Evolutionary conservation across 2,797 vertebrate species (phyloP).

Genomic region (Thunnus albacares): DNA sequence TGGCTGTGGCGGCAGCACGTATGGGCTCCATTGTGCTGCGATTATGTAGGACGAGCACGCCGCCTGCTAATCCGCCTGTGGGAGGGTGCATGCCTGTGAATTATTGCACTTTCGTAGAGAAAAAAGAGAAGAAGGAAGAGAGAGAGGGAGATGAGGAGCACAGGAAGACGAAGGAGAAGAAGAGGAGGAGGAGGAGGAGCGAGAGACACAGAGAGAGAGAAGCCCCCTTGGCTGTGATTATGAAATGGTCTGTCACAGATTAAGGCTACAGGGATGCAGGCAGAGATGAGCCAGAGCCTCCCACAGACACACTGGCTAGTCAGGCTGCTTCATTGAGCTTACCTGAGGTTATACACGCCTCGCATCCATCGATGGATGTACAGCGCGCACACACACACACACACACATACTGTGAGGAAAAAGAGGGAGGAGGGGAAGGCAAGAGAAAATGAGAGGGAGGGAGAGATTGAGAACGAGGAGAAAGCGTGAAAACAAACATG

Average conservation of each 20-base stretch:
- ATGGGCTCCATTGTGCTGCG: conserved; percentile 84
- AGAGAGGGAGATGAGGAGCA: conserved; percentile 58
- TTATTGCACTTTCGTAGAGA: conserved; percentile 84
- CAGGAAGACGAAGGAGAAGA: conserved; percentile 61
- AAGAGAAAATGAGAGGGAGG: conserved; percentile 75
- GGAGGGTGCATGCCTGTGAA: conserved; percentile 88
- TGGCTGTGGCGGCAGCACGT: conserved; percentile 75
- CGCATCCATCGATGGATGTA: conserved; percentile 83
- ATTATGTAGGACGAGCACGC: conserved; percentile 89
- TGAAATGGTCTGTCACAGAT: conserved; percentile 92
- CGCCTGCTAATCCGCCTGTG: conserved; percentile 88
- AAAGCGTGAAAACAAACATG: conserved; percentile 87
- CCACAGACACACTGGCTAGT: conserved; percentile 87
- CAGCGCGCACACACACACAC: conserved; percentile 39
- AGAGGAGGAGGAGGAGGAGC: conserved; percentile 32
- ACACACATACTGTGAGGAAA: conserved; percentile 62
- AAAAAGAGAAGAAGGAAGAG: conserved; percentile 43
- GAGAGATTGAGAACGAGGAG: conserved; percentile 78
- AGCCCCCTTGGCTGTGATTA: conserved; percentile 90
- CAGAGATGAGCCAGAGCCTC: conserved; percentile 88
- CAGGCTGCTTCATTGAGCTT: conserved; percentile 88
- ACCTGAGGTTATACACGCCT: conserved; percentile 89
- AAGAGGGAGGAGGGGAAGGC: conserved; percentile 69
- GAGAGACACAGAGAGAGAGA: conserved; percentile 73
- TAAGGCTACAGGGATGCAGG: conserved; percentile 89